Evolutionary conservation across 2,888 invertebrate species (phyloP).

Genomic region (Drosophila lacicola): DNA sequence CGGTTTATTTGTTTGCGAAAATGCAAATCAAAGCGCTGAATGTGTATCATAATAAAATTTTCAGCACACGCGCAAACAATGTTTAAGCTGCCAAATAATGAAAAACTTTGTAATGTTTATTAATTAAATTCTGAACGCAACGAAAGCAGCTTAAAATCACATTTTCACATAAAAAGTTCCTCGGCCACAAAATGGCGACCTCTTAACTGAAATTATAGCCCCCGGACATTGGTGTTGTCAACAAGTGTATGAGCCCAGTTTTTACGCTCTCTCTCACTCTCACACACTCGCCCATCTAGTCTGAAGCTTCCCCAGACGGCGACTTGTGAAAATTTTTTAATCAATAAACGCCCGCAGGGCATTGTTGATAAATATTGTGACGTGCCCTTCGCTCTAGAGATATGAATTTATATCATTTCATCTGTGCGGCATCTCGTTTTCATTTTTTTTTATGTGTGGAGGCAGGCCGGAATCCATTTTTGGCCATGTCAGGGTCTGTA

Average conservation of each 20-base stretch:
- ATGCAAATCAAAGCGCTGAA: conserved; percentile 38
- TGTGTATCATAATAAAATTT: conserved; percentile 62
- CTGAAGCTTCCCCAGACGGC: conserved; percentile 1
- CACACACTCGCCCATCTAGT: not conserved
- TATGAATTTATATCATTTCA: conserved; percentile 63
- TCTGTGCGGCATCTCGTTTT: conserved; percentile 3
- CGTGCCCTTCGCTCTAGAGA: conserved; percentile 33
- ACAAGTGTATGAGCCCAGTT: conserved; percentile 55
- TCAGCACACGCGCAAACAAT: conserved; percentile 43
- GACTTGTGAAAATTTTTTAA: conserved; percentile 64
- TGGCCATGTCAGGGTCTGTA: conserved; percentile 14
- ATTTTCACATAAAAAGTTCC: conserved; percentile 39
- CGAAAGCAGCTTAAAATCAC: conserved; percentile 70
- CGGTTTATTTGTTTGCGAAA: conserved; percentile 36
- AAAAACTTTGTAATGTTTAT: conserved; percentile 55
- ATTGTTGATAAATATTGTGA: conserved; percentile 72
- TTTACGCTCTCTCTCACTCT: not conserved
- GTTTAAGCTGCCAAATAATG: conserved; percentile 32
- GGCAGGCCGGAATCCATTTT: conserved; percentile 8
- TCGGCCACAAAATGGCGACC: conserved; percentile 49
- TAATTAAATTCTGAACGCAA: conserved; percentile 66
- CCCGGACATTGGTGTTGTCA: conserved; percentile 54
- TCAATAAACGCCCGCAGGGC: conserved; percentile 68
- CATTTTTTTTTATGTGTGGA: too few relatives aligned
- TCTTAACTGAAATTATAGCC: conserved; percentile 64